Base-by-base conservation (phyloP, 2,888 invertebrate genomes). In the Luperina nickerlii region DNA sequence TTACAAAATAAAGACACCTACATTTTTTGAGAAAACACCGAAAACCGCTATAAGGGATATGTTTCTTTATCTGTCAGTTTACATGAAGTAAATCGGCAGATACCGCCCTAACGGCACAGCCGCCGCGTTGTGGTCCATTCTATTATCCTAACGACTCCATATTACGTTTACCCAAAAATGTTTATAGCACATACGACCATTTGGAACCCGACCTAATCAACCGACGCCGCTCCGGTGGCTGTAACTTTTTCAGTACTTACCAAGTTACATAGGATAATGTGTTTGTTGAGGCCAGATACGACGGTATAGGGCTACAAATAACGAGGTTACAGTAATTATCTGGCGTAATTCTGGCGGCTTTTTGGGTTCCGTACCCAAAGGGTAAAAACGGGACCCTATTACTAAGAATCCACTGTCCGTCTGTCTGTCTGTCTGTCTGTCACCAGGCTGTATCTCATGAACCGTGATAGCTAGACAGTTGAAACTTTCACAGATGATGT, bases 161-260 rank as follows among this genome's bases (percentile, higher is more conserved):
- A 96, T 96, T 96, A 96, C 96, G 93, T 95, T 95, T 95, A 95
- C 95, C 95, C 95, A 95, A 96, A 96, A 95, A 95, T 95, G 93
- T 95, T 95, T 95, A 95, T 94, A 91, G 94, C 92, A 89, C 91
- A 92, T 93, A 91, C 91, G 92, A 92, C 93, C 93, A 93, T 95
- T 95, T 88, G 89, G 88, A 89, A 89, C 91, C 94, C 93, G 91
- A 94, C 91, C 94, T 96, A 96, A 96, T 96, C 96, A 96, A 95
- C 93, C 93, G 92, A 90, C 90, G 92, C 90, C 92, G 92, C 92
- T 91, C 70, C 54, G 24, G 76, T 72, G 62, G 68, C 76, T 74
- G 86, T 91, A 90, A 91, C 90, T 92, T 93, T 92, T 92, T 92
- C 90, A 90, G 84, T 88, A 79, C 78, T 89, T 83, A 74, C 86